Percentiles rank a stretch among this genome's conserved stretches.
Conservation (phyloP, 2,113 vertebrate genomes). For the Engraulis encrasicolus region DNA sequence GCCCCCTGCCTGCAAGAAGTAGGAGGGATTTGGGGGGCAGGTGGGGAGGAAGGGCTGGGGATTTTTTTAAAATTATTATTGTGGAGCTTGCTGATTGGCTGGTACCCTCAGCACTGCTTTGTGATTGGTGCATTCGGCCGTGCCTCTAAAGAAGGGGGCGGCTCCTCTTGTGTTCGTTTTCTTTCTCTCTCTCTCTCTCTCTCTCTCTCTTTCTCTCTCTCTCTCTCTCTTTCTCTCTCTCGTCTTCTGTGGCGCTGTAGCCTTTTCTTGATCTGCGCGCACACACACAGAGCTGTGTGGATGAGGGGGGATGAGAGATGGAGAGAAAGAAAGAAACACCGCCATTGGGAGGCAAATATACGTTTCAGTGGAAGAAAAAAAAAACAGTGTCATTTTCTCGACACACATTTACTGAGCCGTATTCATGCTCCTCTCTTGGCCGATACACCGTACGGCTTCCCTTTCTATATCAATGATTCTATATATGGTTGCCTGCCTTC, state of each 20-base stretch:
- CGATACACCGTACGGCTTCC: neutral
- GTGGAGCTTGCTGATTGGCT: neutral
- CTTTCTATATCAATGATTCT: too few relatives aligned
- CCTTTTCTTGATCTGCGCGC: neutral
- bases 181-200: too few relatives aligned
- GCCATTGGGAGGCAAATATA: neutral
- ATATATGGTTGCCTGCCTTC: neutral
- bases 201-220: too few relatives aligned
- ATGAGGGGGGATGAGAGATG: neutral
- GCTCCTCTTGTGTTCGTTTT: too few relatives aligned
- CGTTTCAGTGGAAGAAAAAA: neutral
- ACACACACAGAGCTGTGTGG: neutral
- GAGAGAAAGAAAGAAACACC: neutral
- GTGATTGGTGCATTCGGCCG: neutral
- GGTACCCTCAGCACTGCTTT: neutral
- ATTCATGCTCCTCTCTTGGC: neutral
- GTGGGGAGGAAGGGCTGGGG: too few relatives aligned
- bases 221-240: too few relatives aligned
- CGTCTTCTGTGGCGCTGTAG: neutral
- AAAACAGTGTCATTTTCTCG: neutral
- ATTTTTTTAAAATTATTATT: too few relatives aligned
- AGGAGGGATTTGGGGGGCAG: neutral
- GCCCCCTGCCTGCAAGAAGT: neutral
- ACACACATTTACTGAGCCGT: neutral
- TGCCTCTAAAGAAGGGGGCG: neutral